Base-by-base conservation (phyloP, 2,888 invertebrate species). In the Himalopsyche tibetana region DNA sequence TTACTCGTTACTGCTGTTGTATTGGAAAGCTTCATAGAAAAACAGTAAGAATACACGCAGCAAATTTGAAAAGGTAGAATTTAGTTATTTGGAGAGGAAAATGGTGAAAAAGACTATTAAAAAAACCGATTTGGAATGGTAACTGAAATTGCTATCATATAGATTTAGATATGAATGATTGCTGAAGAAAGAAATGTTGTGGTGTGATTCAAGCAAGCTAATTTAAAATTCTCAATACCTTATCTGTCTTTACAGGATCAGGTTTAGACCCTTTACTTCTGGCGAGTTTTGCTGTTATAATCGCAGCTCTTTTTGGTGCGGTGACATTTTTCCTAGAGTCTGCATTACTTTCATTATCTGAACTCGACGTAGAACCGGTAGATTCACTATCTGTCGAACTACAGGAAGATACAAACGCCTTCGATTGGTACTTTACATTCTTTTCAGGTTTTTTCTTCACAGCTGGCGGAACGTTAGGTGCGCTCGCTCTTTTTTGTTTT, bases 281-380 rank as follows among this genome's bases (percentile, higher is more conserved):
- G 88, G 89, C 80, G 84, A 80, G 36, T 89, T 91, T 89, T 90
- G 87, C 84, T 86, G 83, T 86, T 90, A 90, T 74, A 90, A 93
- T 69, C 38, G 87, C 87, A 15, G 87, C 87, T 56, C 82, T 40
- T 36, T 87, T 87, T 15, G 84, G 82, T 17, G 87, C 80, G n/a
- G 81, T 38, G 5, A 55, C 91, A 91, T 88, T 84, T 82, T 86
- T 86, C 69, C 92, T 92, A 6, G 92, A 89, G 19, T 88, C 89
- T 12, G 89, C 88, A 28, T 89, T 89, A 51, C 89, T 89, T 55
- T 91, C 83, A 90, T 91, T 82, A 80, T 90, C 92, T 0, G 91
- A 90, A 28, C 90, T 91, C 0, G 90, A 90, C 80, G 90, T 90
- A 36, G 90, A 89, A 15, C 90, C 91, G 4, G 91, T 91, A 55